Conservation (phyloP, 2,797 vertebrate genomes). For the Emydoidea blandingii region DNA sequence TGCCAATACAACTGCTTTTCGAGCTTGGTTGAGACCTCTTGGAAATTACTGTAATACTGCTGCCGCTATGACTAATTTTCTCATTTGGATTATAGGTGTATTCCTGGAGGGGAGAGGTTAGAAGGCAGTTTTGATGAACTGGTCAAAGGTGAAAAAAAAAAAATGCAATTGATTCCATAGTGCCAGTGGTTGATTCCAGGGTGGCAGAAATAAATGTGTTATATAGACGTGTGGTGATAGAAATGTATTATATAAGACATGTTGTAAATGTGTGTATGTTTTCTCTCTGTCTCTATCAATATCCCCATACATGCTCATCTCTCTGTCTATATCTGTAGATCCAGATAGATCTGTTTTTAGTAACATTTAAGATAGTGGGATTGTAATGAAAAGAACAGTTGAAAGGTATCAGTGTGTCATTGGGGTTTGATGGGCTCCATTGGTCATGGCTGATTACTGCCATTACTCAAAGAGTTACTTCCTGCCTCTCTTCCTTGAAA, state of each 20-base stretch:
- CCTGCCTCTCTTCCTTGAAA: neutral
- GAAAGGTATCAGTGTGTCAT: neutral
- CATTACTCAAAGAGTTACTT: neutral
- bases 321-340: neutral
- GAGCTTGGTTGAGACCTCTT: neutral
- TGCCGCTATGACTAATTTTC: neutral
- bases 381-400: neutral
- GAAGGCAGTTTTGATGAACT: neutral
- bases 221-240: neutral
- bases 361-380: neutral
- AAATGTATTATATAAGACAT: neutral
- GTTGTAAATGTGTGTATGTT: neutral
- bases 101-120: neutral
- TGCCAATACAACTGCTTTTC: neutral
- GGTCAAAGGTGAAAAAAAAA: neutral
- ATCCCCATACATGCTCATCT: neutral
- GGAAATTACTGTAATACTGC: neutral
- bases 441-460: conserved; percentile 1
- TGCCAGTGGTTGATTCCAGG: neutral
- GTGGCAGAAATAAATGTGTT: neutral
- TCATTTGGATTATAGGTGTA: neutral
- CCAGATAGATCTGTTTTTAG: neutral
- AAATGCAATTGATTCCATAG: neutral
- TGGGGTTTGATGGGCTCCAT: neutral
- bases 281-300: neutral